Percentiles rank a stretch among this genome's conserved stretches.
Conservation (phyloP, 2,888 invertebrate species). For the Syrista parreyssii region DNA sequence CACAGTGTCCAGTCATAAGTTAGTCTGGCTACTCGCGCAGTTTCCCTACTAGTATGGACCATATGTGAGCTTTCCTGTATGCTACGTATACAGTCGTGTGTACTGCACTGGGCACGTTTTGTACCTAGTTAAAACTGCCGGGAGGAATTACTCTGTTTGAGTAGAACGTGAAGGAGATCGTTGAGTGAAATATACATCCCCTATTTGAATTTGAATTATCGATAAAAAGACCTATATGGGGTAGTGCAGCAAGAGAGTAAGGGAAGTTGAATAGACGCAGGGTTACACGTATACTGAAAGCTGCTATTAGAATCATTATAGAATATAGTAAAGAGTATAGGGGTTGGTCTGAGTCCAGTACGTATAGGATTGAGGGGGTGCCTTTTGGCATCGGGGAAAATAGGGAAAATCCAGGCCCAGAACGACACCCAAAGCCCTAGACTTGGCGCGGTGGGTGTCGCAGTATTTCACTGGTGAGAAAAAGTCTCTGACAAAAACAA, state of each 20-base stretch:
- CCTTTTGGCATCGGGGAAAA: not conserved
- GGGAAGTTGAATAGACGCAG: not conserved
- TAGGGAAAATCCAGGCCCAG: not conserved
- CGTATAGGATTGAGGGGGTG: not conserved
- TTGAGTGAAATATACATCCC: not conserved
- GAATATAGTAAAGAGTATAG: not conserved
- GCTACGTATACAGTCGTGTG: not conserved
- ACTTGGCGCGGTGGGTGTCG: slow-evolving; percentile 46
- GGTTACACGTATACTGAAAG: not conserved
- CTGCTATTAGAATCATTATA: not conserved
- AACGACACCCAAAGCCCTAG: slow-evolving; percentile 7
- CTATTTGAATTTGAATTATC: not conserved
- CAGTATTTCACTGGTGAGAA: slow-evolving; percentile 46
- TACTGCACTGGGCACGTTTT: not conserved
- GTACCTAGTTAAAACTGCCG: not conserved
- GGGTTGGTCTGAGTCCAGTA: not conserved
- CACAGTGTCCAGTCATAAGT: not conserved
- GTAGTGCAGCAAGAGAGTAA: not conserved
- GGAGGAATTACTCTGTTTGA: not conserved
- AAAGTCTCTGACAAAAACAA: slow-evolving; percentile 3
- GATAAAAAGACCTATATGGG: not conserved
- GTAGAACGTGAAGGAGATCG: not conserved
- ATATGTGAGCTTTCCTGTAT: not conserved
- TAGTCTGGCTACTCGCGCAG: not conserved
- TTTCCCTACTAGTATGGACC: not conserved